phyloP scores from a whole-genome alignment of 2,113 vertebrate genomes.

The Empidonax alnorum region DNA sequence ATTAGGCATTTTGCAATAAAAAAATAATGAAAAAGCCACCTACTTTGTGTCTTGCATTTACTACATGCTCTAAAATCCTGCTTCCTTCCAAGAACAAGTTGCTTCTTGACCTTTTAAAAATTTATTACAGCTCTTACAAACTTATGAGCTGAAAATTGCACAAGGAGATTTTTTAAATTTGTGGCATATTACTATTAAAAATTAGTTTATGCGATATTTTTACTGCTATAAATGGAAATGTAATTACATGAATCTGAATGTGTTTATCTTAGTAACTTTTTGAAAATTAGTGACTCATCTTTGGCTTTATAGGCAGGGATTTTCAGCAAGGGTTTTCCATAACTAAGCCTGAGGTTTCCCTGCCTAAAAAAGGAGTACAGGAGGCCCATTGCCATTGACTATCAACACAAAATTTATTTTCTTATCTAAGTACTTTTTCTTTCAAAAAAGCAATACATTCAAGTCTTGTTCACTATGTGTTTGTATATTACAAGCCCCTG shows the following conservation, averaged over 20 bases:
- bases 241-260: slow-evolving; percentile 28
- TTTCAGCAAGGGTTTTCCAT: slow-evolving; percentile 59
- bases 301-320: slow-evolving; percentile 41
- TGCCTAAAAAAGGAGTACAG: slow-evolving; percentile 14
- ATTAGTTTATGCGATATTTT: not conserved
- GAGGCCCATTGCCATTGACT: not conserved
- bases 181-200: not conserved
- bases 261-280: slow-evolving; percentile 35
- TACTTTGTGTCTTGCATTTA: not conserved
- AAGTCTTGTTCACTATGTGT: not conserved
- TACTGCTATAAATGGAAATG: slow-evolving; percentile 2
- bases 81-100: not conserved
- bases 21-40: not conserved
- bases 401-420: slow-evolving; percentile 9
- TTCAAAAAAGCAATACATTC: slow-evolving; percentile 2
- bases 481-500: not conserved
- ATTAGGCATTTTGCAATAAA: not conserved
- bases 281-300: slow-evolving; percentile 61
- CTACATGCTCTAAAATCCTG: not conserved
- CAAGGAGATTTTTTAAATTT: slow-evolving; percentile 8
- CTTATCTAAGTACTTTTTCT: not conserved
- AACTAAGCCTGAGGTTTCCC: slow-evolving; percentile 31
- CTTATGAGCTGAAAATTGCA: not conserved
- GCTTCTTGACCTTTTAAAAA: not conserved
- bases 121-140: not conserved